phyloP scores from a whole-genome alignment of 92 coral and sea anemone species.

The Phenganax subtilis region DNA sequence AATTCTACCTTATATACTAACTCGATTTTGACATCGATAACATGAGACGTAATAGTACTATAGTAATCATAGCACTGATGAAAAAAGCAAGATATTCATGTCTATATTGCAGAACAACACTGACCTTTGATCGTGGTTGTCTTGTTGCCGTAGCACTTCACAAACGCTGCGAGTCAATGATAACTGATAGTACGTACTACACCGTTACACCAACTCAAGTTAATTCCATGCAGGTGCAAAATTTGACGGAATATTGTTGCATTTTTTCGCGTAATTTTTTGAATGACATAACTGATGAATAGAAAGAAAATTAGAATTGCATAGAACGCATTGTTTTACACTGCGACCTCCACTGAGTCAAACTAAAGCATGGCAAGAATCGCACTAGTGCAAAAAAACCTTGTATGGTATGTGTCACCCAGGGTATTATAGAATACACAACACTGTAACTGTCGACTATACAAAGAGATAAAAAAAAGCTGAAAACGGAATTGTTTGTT shows the following conservation, averaged over 20 bases:
- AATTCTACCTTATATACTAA: not conserved
- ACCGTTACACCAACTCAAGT: not conserved
- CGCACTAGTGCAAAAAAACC: slow-evolving; percentile 7
- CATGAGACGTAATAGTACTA: not conserved
- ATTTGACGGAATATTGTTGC: slow-evolving; percentile 23
- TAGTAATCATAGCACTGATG: slow-evolving; percentile 1
- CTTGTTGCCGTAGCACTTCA: not conserved
- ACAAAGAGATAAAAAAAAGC: slow-evolving; percentile 18
- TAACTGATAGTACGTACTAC: not conserved
- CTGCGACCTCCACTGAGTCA: slow-evolving; percentile 25
- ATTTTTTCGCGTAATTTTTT: slow-evolving; percentile 4
- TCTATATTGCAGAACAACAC: slow-evolving; percentile 16
- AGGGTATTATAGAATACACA: slow-evolving; percentile 22
- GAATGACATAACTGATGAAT: slow-evolving; percentile 4
- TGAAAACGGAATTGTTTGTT: slow-evolving; percentile 28
- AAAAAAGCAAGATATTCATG: slow-evolving; percentile 1
- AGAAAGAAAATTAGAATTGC: slow-evolving; percentile 16
- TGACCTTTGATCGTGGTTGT: slow-evolving; percentile 9
- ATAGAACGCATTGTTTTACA: slow-evolving; percentile 10
- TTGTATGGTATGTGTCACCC: slow-evolving; percentile 30
- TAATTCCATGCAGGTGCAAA: slow-evolving; percentile 8
- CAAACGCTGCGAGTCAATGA: not conserved
- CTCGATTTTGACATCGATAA: not conserved
- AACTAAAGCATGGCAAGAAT: slow-evolving; percentile 2
- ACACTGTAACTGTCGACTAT: not conserved